Evolutionary conservation across 2,797 vertebrate genomes (phyloP).

Genomic region (Scleropages formosus): DNA sequence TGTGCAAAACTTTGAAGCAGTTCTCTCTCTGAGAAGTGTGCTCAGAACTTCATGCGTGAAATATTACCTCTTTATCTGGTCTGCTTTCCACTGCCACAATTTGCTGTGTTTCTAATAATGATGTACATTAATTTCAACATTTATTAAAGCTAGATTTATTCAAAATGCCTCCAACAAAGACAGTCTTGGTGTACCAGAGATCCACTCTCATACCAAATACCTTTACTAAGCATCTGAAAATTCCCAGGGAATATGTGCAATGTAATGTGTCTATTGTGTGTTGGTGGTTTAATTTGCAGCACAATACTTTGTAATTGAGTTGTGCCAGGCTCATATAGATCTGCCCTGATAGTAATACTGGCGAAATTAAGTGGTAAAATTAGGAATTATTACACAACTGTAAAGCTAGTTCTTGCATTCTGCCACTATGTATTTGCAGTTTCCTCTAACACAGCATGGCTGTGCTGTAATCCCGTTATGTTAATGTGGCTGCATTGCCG

Average conservation of each 20-base stretch:
- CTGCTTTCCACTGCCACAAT: not conserved
- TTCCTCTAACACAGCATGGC: conserved; percentile 3
- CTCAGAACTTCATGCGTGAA: not conserved
- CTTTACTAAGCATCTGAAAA: no score
- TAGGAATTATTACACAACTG: conserved; percentile 9
- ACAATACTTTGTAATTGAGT: not conserved
- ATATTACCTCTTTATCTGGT: not conserved
- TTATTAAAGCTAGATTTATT: not conserved
- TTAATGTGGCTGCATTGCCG: conserved; percentile 22
- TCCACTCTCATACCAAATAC: no score
- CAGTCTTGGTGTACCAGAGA: not conserved
- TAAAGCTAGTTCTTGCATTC: conserved; percentile 1
- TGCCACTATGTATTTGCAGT: not conserved
- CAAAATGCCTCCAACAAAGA: not conserved
- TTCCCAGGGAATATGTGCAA: no score
- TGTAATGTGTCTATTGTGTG: not conserved
- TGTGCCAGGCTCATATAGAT: not conserved
- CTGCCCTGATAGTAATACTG: conserved; percentile 2
- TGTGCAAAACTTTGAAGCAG: not conserved
- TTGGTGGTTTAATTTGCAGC: not conserved
- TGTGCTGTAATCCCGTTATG: conserved; percentile 28
- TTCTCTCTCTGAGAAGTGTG: not conserved
- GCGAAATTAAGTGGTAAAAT: conserved; percentile 20
- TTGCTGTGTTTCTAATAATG: not conserved
- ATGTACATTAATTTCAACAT: not conserved